phyloP scores from a whole-genome alignment of 30 jellyfish, hydroid and myxozoan genomes.

The Hydra vulgaris region DNA sequence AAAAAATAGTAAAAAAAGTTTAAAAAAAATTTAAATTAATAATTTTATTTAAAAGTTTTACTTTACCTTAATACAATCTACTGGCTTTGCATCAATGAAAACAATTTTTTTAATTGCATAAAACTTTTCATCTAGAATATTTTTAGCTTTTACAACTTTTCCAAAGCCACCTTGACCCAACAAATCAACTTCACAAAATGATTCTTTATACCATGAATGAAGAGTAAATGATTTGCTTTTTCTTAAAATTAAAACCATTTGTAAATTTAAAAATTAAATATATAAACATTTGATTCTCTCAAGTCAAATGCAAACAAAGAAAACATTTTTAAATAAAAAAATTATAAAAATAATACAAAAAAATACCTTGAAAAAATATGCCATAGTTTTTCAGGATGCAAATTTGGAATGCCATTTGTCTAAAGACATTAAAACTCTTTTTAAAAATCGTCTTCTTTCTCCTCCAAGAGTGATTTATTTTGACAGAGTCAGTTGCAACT shows the following conservation, averaged over 20 bases:
- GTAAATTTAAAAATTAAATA: neutral
- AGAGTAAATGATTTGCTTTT: neutral
- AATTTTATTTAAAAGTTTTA: no score
- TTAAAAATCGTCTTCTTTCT: neutral
- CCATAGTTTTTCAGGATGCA: constrained; percentile 8
- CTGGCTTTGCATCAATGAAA: constrained; percentile 33
- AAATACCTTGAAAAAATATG: neutral
- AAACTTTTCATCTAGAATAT: constrained; percentile 54
- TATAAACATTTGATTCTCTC: neutral
- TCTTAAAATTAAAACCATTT: neutral
- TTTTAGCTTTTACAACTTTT: constrained; percentile 50
- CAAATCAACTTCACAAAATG: constrained; percentile 40
- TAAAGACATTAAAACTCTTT: neutral
- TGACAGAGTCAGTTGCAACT: no score
- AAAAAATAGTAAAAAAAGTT: neutral
- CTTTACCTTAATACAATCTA: constrained; percentile 49
- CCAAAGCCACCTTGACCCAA: constrained; percentile 90
- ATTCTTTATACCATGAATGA: constrained; percentile 60
- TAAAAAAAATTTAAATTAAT: no score
- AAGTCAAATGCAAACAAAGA: neutral
- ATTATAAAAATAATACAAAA: neutral
- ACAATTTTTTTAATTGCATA: constrained; percentile 63
- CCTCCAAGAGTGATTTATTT: no score
- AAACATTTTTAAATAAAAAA: neutral
- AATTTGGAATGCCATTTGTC: neutral